Evolutionary conservation across 2,888 invertebrate genomes (phyloP).

Genomic region (Synanthedon andrenaeformis): DNA sequence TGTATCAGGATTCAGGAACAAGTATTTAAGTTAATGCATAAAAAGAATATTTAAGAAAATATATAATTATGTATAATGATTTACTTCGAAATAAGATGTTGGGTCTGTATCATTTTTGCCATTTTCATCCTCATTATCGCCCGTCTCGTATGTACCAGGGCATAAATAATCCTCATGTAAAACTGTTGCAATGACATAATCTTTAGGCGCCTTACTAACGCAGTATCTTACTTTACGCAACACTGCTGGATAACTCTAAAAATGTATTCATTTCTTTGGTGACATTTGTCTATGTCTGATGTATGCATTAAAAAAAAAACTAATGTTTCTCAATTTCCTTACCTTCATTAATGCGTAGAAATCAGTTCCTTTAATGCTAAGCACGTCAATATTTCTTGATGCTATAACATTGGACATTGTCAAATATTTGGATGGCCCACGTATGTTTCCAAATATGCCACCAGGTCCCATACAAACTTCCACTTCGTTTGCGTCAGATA

Average conservation of each 20-base stretch:
- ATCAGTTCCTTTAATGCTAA: constrained; percentile 53
- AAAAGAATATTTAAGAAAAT: no score
- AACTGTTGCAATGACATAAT: constrained; percentile 57
- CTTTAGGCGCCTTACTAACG: constrained; percentile 44
- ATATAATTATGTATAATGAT: background rate
- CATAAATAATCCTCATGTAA: constrained; percentile 25
- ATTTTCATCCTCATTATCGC: constrained; percentile 42
- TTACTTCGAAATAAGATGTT: constrained; percentile 30
- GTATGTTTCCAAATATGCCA: constrained; percentile 63
- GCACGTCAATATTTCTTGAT: constrained; percentile 58
- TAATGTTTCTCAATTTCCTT: constrained; percentile 4
- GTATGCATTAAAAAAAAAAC: background rate
- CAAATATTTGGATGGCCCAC: constrained; percentile 42
- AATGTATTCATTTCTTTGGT: constrained; percentile 4
- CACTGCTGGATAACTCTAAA: constrained; percentile 60
- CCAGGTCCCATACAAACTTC: constrained; percentile 64
- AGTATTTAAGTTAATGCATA: no score
- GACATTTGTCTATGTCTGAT: no score
- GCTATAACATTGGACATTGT: constrained; percentile 58
- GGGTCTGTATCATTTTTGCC: constrained; percentile 27
- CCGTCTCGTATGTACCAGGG: constrained; percentile 39
- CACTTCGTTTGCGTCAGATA: constrained; percentile 50
- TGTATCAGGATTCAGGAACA: no score
- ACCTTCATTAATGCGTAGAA: constrained; percentile 60
- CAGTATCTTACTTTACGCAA: constrained; percentile 48